Conservation (phyloP, 2,113 vertebrate genomes). For the Gymnarchus niloticus region DNA sequence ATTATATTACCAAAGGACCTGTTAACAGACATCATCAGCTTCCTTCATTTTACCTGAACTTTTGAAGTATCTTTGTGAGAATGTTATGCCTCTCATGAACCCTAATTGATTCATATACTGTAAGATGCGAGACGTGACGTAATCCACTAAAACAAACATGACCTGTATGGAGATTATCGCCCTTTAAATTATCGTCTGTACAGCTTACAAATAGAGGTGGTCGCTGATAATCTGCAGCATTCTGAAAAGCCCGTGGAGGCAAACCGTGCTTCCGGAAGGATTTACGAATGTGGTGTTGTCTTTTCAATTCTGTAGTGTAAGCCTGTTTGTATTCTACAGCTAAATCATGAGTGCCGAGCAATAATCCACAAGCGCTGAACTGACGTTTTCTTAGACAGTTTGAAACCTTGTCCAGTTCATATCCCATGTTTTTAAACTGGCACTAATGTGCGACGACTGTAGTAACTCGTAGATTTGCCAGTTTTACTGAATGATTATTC, state of each 20-base stretch:
- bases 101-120: not conserved
- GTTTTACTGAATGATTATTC: conserved; percentile 16
- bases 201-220: not conserved
- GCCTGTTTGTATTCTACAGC: not conserved
- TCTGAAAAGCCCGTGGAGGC: not conserved
- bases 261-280: not conserved
- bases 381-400: not conserved
- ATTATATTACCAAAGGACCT: conserved; percentile 1
- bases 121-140: not conserved
- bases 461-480: not conserved
- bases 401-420: not conserved
- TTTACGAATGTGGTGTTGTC: not conserved
- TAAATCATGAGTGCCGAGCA: not conserved
- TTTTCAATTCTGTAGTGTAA: conserved; percentile 1
- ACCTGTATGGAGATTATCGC: not conserved
- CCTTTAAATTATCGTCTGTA: not conserved
- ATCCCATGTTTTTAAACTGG: not conserved
- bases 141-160: not conserved
- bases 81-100: not conserved
- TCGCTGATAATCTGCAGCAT: not conserved
- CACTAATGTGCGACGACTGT: not conserved
- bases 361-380: not conserved
- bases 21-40: not conserved
- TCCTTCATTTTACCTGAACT: not conserved
- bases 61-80: not conserved